Conservation (phyloP, 2,888 invertebrate genomes). For the Proisotoma minuta region DNA sequence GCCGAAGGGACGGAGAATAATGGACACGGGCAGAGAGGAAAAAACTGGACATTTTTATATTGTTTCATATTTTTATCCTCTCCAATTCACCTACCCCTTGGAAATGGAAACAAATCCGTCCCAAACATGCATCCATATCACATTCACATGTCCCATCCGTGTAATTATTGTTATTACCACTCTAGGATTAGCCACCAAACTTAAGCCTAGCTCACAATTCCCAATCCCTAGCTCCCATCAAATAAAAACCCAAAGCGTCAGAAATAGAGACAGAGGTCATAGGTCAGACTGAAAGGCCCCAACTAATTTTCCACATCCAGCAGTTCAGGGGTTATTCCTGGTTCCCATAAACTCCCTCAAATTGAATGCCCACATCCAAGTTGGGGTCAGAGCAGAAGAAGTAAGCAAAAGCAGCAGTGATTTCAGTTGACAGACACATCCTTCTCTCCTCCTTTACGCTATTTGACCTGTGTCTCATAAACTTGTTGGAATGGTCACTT, state of each 20-base stretch:
- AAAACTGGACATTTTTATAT: conserved; percentile 15
- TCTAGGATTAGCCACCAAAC: not conserved
- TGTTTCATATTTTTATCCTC: conserved; percentile 8
- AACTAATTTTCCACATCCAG: not conserved
- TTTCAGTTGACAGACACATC: not conserved
- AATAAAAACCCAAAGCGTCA: not conserved
- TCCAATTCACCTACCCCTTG: not conserved
- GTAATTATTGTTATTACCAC: conserved; percentile 3
- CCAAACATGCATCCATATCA: not conserved
- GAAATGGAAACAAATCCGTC: not conserved
- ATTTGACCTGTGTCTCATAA: conserved; percentile 29
- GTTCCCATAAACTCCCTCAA: not conserved
- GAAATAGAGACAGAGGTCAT: conserved; percentile 1
- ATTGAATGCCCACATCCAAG: not conserved
- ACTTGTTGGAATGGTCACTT: conserved; percentile 16
- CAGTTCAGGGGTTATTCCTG: not conserved
- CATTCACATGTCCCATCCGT: not conserved
- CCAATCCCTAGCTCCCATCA: not conserved
- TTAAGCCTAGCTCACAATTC: not conserved
- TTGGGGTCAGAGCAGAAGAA: not conserved
- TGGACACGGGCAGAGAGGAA: conserved; percentile 9
- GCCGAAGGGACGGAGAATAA: not conserved
- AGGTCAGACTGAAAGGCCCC: not conserved
- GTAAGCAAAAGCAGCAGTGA: not conserved
- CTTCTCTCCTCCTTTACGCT: not conserved